phyloP scores from a whole-genome alignment of 1,140 invertebrate genomes.

The Drosophila lini region DNA sequence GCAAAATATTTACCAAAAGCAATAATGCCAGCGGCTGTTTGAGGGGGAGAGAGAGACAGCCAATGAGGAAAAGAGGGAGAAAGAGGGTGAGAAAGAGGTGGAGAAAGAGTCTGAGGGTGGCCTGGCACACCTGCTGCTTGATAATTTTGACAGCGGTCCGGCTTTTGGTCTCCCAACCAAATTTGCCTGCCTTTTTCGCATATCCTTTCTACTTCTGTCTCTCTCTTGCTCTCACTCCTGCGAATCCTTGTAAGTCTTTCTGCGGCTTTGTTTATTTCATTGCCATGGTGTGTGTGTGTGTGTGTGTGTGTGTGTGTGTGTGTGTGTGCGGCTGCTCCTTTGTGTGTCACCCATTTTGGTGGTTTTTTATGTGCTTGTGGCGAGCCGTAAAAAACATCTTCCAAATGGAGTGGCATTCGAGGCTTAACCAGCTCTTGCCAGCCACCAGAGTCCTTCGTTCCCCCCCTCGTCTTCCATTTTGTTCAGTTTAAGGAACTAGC shows the following conservation, averaged over 20 bases:
- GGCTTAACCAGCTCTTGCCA: slow-evolving; percentile 41
- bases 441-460: background rate
- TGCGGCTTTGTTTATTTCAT: slow-evolving; percentile 73
- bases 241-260: slow-evolving; percentile 44
- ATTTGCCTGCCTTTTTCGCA: slow-evolving; percentile 14
- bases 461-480: slow-evolving; percentile 1
- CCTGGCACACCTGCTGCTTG: slow-evolving; percentile 55
- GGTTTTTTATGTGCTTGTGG: slow-evolving; percentile 65
- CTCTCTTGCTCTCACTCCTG: slow-evolving; percentile 10
- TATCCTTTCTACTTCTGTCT: background rate
- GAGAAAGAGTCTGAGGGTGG: background rate
- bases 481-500: slow-evolving; percentile 68
- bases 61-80: background rate
- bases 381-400: slow-evolving; percentile 55
- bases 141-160: slow-evolving; percentile 59
- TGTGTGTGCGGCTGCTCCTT: slow-evolving; percentile 21
- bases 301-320: slow-evolving; percentile 11
- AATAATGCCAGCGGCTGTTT: slow-evolving; percentile 23
- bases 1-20: slow-evolving; percentile 70
- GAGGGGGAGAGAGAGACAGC: background rate
- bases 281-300: slow-evolving; percentile 30
- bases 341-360: slow-evolving; percentile 46
- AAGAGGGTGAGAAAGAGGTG: background rate
- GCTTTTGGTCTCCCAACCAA: slow-evolving; percentile 22
- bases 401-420: slow-evolving; percentile 47